A percentile compares a stretch with the other conserved stretches of the same genome.
phyloP scores from a whole-genome alignment of 2,113 vertebrate species.

The Melanerpes aurifrons region DNA sequence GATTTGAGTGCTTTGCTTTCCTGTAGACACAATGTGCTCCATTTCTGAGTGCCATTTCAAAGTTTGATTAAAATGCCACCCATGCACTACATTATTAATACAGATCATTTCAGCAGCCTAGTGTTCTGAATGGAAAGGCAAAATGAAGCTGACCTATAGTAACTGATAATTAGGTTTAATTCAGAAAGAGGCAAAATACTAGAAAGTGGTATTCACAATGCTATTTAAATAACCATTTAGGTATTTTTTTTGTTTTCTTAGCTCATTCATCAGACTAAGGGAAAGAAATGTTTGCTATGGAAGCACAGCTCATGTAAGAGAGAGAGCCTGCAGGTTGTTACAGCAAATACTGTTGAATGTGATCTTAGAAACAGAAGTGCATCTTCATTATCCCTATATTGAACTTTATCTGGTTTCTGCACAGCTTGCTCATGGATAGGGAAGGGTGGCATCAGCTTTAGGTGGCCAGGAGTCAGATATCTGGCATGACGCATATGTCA shows the following conservation, averaged over 20 bases:
- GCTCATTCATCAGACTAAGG: neutral
- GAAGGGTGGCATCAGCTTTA: neutral
- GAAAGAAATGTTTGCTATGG: neutral
- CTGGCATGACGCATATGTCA: neutral
- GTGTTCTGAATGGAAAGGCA: constrained; percentile 29
- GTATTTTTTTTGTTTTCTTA: neutral
- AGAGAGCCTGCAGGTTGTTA: neutral
- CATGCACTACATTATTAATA: constrained; percentile 8
- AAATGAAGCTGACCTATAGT: constrained; percentile 2
- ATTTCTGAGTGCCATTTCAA: constrained; percentile 15
- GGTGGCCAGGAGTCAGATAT: neutral
- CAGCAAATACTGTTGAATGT: neutral
- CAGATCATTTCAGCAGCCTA: constrained; percentile 14
- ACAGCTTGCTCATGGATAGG: neutral
- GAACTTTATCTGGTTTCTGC: neutral
- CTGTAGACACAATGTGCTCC: neutral
- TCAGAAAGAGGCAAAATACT: neutral
- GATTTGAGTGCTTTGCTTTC: neutral
- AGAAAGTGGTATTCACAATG: neutral
- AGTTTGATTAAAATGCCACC: constrained; percentile 24
- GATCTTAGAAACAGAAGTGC: neutral
- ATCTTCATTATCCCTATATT: neutral
- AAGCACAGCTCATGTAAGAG: neutral
- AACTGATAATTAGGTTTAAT: constrained; percentile 17
- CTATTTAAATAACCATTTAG: neutral